These are phyloP conservation scores for Pimephales promelas DNA, from an alignment of 2,113 vertebrate species.

Conservation along the genomic window DNA sequence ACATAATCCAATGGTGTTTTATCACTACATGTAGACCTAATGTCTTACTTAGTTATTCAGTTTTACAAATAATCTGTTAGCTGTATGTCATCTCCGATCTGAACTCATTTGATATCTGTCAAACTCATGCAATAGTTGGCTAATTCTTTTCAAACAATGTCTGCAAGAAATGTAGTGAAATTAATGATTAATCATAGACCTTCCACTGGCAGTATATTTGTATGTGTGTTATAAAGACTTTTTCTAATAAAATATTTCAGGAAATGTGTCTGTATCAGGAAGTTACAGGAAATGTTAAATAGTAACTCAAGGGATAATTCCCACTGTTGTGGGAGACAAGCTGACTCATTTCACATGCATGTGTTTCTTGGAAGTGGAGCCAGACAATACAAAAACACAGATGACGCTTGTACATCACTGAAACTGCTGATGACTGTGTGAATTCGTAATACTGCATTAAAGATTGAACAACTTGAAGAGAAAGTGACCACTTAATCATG, in stretches of 20 bases:
- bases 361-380: background rate
- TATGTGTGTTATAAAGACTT: background rate
- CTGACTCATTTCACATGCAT: background rate
- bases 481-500: background rate
- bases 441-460: no score
- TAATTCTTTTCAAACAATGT: background rate
- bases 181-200: background rate
- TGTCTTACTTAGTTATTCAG: background rate
- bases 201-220: background rate
- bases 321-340: background rate
- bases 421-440: background rate
- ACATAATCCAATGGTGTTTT: background rate
- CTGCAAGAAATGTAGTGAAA: background rate
- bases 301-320: constrained; percentile 15
- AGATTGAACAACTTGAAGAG: background rate
- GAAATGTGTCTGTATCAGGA: constrained; percentile 3
- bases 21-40: background rate
- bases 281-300: constrained; percentile 23
- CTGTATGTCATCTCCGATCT: background rate
- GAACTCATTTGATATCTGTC: background rate
- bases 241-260: background rate
- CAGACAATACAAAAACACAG: constrained; percentile 9
- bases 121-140: no score
- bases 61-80: background rate
- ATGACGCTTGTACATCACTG: background rate